Evolutionary conservation across 2,797 vertebrate species (phyloP), one percentile per base, ranked within the genome.

Genomic region (Dallia pectoralis): DNA sequence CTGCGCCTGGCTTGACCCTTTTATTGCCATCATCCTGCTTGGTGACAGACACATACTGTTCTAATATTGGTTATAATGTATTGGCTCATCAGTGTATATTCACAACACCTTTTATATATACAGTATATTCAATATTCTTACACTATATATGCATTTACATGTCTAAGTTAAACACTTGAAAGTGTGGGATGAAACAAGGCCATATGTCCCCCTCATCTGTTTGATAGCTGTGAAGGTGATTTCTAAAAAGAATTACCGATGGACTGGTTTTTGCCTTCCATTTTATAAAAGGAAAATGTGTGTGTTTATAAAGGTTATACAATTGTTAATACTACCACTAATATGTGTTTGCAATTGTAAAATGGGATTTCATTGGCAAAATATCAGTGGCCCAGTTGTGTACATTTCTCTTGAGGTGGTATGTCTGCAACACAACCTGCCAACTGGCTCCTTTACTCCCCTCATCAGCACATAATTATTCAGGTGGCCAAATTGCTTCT

Each of bases 341-440:
- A 29, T 68, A 67, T 71, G 69, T 76, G 79, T 82, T 82, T 72
- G 74, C 44, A 36, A 78, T 78, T 69, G 67, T 76, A 77, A 76
- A 71, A 75, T 15, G 67, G 36, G 62, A 78, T 72, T 74, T 53
- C 66, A 33, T 4, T 27, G 67, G 48, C 62, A 53, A 74, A 73
- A 68, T 33, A 67, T 77, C 67, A 79, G 71, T 63, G 12, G 16
- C 61, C 66, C 51, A 22, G 67, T 72, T 36, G 44, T 65, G 49
- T 66, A 44, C 15, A 27, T 53, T 27, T 59, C 22, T 59, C 3
- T 59, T 59, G 22, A 59, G 53, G 53, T 25, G 53, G 53, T 59
- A 59, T 44, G 53, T 25, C 53, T 59, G 25, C 53, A 44, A 77
- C 18, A 44, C 69, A 22, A 68, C n/a, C 30, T 66, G 73, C 69